phyloP scores from a whole-genome alignment of 1,140 invertebrate species.

The Melitaea cinxia region DNA sequence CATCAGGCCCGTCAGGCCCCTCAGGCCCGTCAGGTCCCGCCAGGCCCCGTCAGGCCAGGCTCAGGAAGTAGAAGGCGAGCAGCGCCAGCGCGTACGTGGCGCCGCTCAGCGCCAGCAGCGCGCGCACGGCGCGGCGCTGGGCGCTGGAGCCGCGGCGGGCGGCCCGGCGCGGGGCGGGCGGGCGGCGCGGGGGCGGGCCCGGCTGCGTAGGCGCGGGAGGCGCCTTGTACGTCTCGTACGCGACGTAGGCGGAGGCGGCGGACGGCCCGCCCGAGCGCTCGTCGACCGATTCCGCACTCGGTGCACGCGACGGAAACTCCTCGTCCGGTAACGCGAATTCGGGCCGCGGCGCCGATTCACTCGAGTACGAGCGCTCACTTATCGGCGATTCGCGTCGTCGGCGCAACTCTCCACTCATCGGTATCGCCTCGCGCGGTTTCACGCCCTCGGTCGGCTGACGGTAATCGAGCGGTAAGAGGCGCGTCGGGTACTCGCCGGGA shows the following conservation, averaged over 20 bases:
- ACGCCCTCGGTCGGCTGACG: conserved; percentile 35
- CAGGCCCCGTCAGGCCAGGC: conserved; percentile 48
- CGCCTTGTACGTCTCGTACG: conserved; percentile 36
- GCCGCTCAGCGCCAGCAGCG: conserved; percentile 50
- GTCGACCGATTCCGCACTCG: conserved; percentile 20
- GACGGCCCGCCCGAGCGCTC: conserved; percentile 42
- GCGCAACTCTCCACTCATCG: conserved; percentile 19
- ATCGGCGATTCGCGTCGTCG: conserved; percentile 27
- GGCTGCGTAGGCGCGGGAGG: conserved; percentile 12
- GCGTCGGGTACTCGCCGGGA: conserved; percentile 34
- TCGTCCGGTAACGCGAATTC: conserved; percentile 59
- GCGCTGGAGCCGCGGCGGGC: conserved; percentile 23
- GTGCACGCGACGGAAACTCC: conserved; percentile 21
- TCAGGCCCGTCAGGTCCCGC: neutral
- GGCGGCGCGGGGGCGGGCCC: conserved; percentile 24
- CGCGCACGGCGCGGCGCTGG: conserved; percentile 46
- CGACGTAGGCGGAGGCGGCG: conserved; percentile 33
- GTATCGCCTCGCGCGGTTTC: conserved; percentile 19
- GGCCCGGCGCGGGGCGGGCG: too few species aligned
- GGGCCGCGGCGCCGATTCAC: conserved; percentile 49
- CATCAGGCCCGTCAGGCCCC: too few species aligned
- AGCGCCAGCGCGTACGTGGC: conserved; percentile 58
- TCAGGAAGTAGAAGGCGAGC: conserved; percentile 66
- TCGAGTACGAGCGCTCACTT: conserved; percentile 13
- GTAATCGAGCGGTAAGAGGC: conserved; percentile 36